Base-by-base conservation (phyloP, 2,888 invertebrate genomes). In the Diarsia mendica region DNA sequence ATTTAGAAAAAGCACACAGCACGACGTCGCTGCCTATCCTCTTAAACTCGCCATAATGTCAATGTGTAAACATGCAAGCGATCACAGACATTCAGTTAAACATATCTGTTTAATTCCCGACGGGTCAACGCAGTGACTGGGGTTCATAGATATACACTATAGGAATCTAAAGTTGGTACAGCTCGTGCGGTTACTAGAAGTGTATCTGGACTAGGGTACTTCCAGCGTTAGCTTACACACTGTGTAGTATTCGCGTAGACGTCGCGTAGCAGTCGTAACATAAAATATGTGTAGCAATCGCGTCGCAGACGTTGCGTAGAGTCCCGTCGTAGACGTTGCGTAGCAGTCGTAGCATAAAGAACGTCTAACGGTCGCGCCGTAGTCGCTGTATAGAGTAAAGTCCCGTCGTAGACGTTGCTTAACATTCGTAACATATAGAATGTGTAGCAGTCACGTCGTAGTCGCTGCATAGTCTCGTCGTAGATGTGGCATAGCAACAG, bases 61-160 rank as follows among this genome's bases (percentile, higher is more conserved):
- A 6, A 77, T 63, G 69, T 49, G 28, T 44, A 61, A 77, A 77
- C 61, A 77, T 67, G 2, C 48, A n/a, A 39, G 53, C 61, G 70
- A 70, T 77, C 39, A 44, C 61, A 69, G 18, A 69, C 28, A 61
- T 63, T 63, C 48, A 28, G 48, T 63, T 55, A 49, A 63, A 77
- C 70, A 55, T 69, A 61, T 70, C 39, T 18, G 53, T n/a, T 48
- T 11, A 77, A 49, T 53, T 70, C 77, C 61, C 63, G 28, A 69
- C n/a, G n/a, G 77, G 28, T 28, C 53, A 39, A 48, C 28, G 28
- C n/a, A 48, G 20, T 61, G 46, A 39, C n/a, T 61, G 23, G 28
- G 11, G 2, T 28, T 53, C 48, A 53, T 44, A 63, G 13, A 63
- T n/a, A 11, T 44, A 44, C 13, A n/a, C 8, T 13, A 44, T 44